These are phyloP conservation scores for Vidua chalybeata DNA, from an alignment of 2,113 vertebrate genomes.

Conservation along the genomic window DNA sequence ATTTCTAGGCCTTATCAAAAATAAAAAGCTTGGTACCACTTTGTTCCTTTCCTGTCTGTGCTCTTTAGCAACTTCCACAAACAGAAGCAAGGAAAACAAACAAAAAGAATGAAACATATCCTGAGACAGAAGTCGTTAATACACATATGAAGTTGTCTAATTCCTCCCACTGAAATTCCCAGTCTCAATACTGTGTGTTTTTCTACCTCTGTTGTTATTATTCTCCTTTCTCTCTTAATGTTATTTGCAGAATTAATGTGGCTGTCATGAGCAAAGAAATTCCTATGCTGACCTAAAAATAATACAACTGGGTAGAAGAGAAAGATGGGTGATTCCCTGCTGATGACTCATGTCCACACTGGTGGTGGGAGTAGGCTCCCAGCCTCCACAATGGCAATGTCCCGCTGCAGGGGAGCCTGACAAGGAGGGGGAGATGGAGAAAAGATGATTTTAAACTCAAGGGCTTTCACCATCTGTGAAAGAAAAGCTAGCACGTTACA, in stretches of 20 bases:
- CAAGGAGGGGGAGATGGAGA: neutral
- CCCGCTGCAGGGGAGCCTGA: neutral
- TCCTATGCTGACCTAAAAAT: neutral
- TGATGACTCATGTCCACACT: neutral
- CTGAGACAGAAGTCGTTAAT: neutral
- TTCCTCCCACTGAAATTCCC: neutral
- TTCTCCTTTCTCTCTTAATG: neutral
- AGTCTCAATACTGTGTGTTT: fast-evolving
- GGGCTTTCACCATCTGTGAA: neutral
- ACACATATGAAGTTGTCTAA: neutral
- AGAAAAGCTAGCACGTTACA: neutral
- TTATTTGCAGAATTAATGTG: neutral
- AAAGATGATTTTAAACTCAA: neutral
- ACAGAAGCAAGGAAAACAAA: slow-evolving; percentile 12
- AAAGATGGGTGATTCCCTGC: neutral
- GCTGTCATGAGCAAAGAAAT: neutral
- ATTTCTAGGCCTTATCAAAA: neutral
- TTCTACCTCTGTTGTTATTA: neutral
- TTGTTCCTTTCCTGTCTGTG: neutral
- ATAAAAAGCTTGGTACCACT: neutral
- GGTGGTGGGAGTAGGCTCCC: neutral
- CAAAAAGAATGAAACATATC: neutral
- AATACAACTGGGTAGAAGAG: neutral
- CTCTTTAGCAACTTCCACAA: neutral
- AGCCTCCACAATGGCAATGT: neutral